phyloP scores from a whole-genome alignment of 2,113 vertebrate genomes.

The Garra rufa region DNA sequence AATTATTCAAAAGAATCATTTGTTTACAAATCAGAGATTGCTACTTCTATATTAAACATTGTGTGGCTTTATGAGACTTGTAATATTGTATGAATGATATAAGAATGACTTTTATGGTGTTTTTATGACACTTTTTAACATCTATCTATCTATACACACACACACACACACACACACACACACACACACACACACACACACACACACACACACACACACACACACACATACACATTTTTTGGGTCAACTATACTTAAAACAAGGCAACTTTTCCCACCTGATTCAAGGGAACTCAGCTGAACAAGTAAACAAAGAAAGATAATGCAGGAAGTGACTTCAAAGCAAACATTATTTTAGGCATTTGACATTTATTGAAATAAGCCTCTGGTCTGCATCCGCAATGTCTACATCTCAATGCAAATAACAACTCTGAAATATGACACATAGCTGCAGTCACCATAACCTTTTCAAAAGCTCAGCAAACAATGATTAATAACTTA shows the following conservation, averaged over 20 bases:
- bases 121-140: no score
- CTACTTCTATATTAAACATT: not conserved
- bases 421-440: slow-evolving; percentile 20
- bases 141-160: no score
- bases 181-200: no score
- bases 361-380: slow-evolving; percentile 40
- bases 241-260: not conserved
- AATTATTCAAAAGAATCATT: not conserved
- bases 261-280: not conserved
- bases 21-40: no score
- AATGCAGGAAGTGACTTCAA: not conserved
- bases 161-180: no score
- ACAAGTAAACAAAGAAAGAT: not conserved
- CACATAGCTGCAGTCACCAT: not conserved
- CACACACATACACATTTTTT: no score
- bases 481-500: slow-evolving; percentile 37
- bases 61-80: not conserved
- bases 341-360: slow-evolving; percentile 5
- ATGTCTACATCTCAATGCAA: slow-evolving; percentile 11
- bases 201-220: no score
- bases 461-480: slow-evolving; percentile 33
- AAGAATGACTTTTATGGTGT: no score
- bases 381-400: slow-evolving; percentile 14
- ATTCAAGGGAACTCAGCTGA: not conserved
- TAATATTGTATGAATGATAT: no score